Base-by-base conservation (phyloP, 2,113 vertebrate genomes). In the Vidua macroura region DNA sequence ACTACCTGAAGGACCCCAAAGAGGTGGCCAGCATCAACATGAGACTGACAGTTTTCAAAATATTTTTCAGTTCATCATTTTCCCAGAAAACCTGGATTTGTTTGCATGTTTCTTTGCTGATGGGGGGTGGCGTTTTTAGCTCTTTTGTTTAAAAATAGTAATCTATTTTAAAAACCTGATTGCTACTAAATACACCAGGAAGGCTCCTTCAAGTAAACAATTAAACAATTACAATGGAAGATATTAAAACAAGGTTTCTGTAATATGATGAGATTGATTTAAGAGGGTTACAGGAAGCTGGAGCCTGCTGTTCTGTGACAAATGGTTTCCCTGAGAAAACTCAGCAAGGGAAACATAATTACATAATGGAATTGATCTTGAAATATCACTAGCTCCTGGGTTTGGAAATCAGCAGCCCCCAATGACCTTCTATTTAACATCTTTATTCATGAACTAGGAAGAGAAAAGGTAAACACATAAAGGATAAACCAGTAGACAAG, bases 261-360 rank as follows among this genome's bases (percentile, higher is more conserved):
- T 0, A 0, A 49, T 64, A 52, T 24, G 53, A 60, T 46, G 66
- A 19, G 56, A 76, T 80, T 96, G 75, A 93, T 90, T 93, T 86
- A 69, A 92, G 89, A 89, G 67, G 28, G 39, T 86, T 92, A 70
- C 63, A 90, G 91, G 85, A 93, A 96, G 67, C 68, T 81, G 70
- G 49, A 74, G 58, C 79, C 92, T 88, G 77, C 87, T 83, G 83
- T 66, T 93, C 85, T 82, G 35, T 91, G 74, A 78, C 63, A 93
- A 91, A 89, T 60, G 0, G 85, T 70, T 85, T 83, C 46, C 66
- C 67, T 73, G 63, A 92, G 89, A 90, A 90, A 94, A 91, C 19
- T 33, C 68, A 53, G 59, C 91, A 95, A 95, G 78, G 52, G 52
- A 87, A 91, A 84, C 70, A 83, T 92, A 96, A 97, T 94, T 78